Evolutionary conservation across 2,888 invertebrate genomes (phyloP).

Genomic region (Drosophila bunnanda): DNA sequence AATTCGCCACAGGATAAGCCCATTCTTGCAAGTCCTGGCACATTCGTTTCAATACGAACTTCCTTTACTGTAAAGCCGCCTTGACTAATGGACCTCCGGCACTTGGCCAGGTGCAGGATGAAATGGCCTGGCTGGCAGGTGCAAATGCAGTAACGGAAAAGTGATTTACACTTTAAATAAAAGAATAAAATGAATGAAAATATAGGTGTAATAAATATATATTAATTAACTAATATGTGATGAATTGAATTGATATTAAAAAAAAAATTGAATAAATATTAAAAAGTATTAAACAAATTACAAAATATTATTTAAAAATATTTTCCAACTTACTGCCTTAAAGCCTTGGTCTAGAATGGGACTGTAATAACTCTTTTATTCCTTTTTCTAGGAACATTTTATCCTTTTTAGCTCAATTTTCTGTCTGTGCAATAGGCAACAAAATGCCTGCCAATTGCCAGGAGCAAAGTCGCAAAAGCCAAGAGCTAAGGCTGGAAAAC

Average conservation of each 20-base stretch:
- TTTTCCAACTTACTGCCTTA: not conserved
- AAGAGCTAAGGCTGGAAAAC: not conserved
- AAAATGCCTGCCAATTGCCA: constrained; percentile 29
- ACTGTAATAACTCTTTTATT: too few species aligned
- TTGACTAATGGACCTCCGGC: constrained; percentile 41
- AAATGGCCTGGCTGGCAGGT: constrained; percentile 37
- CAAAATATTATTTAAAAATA: not conserved
- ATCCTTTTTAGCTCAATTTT: not conserved
- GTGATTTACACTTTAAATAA: not conserved
- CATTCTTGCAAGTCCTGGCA: constrained; percentile 1
- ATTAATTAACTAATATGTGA: not conserved
- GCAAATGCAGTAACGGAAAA: constrained; percentile 15
- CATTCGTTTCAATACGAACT: constrained; percentile 23
- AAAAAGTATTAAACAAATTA: too few species aligned
- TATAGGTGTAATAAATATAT: not conserved
- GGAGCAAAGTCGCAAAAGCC: constrained; percentile 9
- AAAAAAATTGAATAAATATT: too few species aligned
- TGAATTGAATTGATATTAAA: not conserved
- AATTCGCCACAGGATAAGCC: constrained; percentile 18
- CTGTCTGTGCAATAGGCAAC: not conserved
- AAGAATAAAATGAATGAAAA: not conserved
- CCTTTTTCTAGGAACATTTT: too few species aligned
- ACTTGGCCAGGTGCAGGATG: constrained; percentile 38
- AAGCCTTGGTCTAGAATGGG: not conserved
- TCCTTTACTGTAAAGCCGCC: constrained; percentile 31